Conservation (phyloP, 2,797 vertebrate genomes). For the Clarias pachynema region DNA sequence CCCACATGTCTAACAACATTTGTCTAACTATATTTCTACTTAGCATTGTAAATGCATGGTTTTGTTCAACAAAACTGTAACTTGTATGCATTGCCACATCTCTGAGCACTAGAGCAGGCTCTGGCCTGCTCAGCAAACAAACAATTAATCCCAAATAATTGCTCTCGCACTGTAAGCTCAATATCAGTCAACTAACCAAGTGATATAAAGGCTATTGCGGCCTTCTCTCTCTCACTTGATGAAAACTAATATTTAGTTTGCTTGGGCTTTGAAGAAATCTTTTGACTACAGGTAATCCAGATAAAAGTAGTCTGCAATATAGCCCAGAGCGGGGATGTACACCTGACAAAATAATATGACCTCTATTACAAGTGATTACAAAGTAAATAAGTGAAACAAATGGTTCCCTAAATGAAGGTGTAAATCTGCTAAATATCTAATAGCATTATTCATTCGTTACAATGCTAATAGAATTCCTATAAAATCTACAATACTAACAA, state of each 20-base stretch:
- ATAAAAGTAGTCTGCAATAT: background rate
- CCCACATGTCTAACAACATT: background rate
- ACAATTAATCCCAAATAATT: conserved; percentile 1
- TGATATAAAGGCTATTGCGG: background rate
- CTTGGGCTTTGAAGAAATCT: background rate
- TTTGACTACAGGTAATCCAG: conserved; percentile 2
- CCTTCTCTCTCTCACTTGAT: background rate
- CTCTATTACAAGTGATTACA: background rate
- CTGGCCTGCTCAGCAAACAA: conserved; percentile 52
- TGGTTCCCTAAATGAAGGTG: background rate
- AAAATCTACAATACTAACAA: background rate
- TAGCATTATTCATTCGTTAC: background rate
- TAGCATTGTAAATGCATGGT: background rate
- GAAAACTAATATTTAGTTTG: conserved; percentile 15
- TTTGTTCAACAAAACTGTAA: conserved; percentile 34
- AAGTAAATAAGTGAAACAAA: background rate
- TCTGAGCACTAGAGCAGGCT: conserved; percentile 38
- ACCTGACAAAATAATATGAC: conserved; percentile 17
- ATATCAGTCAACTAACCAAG: conserved; percentile 20
- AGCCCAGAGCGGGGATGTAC: background rate
- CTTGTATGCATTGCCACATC: conserved; percentile 48
- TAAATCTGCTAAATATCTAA: background rate
- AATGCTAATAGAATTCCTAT: background rate
- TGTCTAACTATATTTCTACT: background rate
- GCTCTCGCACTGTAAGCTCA: conserved; percentile 29